Evolutionary conservation across 1,140 invertebrate species (phyloP), one percentile per base, ranked within the genome.

Genomic region (Caerostris extrusa): DNA sequence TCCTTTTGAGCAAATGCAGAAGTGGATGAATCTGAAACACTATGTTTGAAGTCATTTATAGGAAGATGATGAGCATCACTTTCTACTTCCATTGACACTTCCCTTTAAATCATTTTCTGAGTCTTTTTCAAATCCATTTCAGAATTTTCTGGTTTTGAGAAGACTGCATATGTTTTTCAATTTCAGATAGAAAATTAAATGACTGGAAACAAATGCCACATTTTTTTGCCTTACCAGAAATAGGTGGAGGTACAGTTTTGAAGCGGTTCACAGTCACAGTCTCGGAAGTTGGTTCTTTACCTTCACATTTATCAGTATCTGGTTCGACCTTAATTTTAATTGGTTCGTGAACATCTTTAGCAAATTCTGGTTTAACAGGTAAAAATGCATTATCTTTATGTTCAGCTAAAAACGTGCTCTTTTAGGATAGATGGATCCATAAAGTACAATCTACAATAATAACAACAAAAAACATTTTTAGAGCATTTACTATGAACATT

Each of bases 361-460:
- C 19, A 5, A 56, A 19, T 6, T 67, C 58, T 50, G 61, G 12
- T 50, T 69, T 94, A 7, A 71, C 56, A 34, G 86, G 93, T 14
- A 94, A 57, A 56, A 93, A 89, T 90, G 93, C 86, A 85, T 71
- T 90, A 81, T 61, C 67, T 82, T 91, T 92, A 85, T 94, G 94
- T 8, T n/a, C 57, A 5, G 83, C 83, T n/a, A 87, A 60, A n/a
- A 56, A 91, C 90, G 91, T 94, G 94, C 58, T 94, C 94, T 53
- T 81, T 94, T 58, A 94, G 82, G 3, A 19, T 3, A 50, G 50
- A 60, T 10, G 89, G 58, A 60, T 34, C 57, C 17, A 34, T 50
- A 94, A 91, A 94, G 57, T 60, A 88, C 5, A 91, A 8, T 57
- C 86, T 94, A 50, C 94, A 94, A 88, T 94, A 94, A 67, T 94